These are phyloP conservation scores for Amiota communis DNA, from an alignment of 2,888 invertebrate genomes.

Conservation along the genomic window DNA sequence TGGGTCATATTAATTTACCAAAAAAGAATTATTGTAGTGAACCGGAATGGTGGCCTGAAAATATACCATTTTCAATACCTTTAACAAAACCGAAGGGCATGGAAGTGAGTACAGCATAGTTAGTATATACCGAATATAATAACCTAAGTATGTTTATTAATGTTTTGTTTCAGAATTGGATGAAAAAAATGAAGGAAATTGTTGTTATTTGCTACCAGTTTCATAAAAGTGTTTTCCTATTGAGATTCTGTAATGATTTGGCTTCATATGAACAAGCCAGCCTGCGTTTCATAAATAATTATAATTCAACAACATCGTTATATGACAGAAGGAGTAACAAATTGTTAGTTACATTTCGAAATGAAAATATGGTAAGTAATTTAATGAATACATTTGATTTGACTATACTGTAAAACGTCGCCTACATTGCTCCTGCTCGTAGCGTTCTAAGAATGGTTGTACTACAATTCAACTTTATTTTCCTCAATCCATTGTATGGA, in stretches of 20 bases:
- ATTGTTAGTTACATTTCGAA: slow-evolving; percentile 82
- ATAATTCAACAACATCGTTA: slow-evolving; percentile 82
- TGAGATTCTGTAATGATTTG: slow-evolving; percentile 81
- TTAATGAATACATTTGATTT: too few species aligned
- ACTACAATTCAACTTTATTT: not conserved
- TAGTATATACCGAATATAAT: not conserved
- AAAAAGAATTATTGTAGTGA: slow-evolving; percentile 73
- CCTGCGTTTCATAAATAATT: slow-evolving; percentile 81
- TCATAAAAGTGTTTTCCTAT: slow-evolving; percentile 81
- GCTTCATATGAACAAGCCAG: slow-evolving; percentile 79
- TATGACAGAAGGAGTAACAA: slow-evolving; percentile 79
- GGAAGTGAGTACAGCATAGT: slow-evolving; percentile 47
- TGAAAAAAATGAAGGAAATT: slow-evolving; percentile 77
- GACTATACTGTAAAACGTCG: too few species aligned
- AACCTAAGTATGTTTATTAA: not conserved
- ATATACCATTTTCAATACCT: slow-evolving; percentile 79
- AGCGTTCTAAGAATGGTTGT: not conserved
- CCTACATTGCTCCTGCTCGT: not conserved
- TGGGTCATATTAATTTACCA: slow-evolving; percentile 77
- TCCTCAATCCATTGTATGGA: too few species aligned
- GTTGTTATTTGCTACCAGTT: slow-evolving; percentile 82
- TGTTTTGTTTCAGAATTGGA: slow-evolving; percentile 75
- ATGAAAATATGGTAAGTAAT: slow-evolving; percentile 79
- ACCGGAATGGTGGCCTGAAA: slow-evolving; percentile 83
- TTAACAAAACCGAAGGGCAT: slow-evolving; percentile 76